phyloP scores from a whole-genome alignment of 2,797 vertebrate genomes.

The Peromyscus melanophrys region DNA sequence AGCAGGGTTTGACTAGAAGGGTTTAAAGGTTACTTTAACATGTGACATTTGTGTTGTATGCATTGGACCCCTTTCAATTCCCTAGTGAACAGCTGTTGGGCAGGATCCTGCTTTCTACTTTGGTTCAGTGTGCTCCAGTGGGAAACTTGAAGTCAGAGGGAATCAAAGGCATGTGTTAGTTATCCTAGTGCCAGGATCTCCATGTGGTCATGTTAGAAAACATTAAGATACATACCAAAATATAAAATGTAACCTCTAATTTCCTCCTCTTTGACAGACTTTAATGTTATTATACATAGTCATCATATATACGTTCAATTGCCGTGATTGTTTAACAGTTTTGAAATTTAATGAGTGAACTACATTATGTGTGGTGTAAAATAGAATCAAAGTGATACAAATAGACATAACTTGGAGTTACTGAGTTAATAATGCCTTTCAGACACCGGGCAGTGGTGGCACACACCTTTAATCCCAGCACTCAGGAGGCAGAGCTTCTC shows the following conservation, averaged over 20 bases:
- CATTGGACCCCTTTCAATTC: background rate
- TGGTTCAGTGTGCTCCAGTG: background rate
- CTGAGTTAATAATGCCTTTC: background rate
- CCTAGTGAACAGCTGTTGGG: background rate
- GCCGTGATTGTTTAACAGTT: background rate
- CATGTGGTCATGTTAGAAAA: conserved; percentile 28
- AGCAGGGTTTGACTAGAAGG: background rate
- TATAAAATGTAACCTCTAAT: background rate
- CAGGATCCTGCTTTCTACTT: background rate
- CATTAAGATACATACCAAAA: background rate
- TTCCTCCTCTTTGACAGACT: conserved; percentile 19
- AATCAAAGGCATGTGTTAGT: background rate
- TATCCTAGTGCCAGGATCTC: background rate
- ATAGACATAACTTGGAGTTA: conserved; percentile 22
- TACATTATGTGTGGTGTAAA: background rate
- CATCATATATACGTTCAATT: background rate
- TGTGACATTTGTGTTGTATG: background rate
- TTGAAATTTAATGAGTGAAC: conserved; percentile 51
- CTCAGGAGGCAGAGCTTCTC: too few relatives aligned
- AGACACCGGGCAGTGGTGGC: too few relatives aligned
- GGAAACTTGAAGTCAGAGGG: background rate
- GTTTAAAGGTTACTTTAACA: background rate
- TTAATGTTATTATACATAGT: background rate
- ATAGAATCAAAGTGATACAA: background rate
- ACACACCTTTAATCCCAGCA: too few relatives aligned